These are phyloP conservation scores for Drosophila histrio DNA, from an alignment of 2,888 invertebrate genomes.

Conservation along the genomic window DNA sequence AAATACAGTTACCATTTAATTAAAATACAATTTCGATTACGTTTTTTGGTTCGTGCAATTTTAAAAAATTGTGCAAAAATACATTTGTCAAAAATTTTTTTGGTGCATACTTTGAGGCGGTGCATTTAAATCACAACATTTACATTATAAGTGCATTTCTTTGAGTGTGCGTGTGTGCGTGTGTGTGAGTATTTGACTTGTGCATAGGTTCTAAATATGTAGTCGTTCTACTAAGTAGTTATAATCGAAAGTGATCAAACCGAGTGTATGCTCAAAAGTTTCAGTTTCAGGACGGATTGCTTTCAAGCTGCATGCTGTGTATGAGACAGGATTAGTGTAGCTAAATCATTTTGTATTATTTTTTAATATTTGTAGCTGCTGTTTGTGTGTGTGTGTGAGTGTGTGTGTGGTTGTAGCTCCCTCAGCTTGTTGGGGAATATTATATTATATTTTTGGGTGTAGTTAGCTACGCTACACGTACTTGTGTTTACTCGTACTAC, in stretches of 20 bases:
- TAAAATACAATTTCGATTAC: conserved; percentile 58
- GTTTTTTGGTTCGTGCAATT: conserved; percentile 58
- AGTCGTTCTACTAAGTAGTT: conserved; percentile 35
- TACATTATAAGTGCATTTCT: conserved; percentile 73
- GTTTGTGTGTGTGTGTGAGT: not conserved
- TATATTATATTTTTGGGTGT: conserved; percentile 4
- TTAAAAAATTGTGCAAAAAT: conserved; percentile 75
- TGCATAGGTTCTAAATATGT: conserved; percentile 30
- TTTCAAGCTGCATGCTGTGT: conserved; percentile 67
- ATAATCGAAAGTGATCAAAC: conserved; percentile 39
- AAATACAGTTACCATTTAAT: conserved; percentile 45
- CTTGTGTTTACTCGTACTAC: conserved; percentile 39
- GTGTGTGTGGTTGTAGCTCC: not conserved
- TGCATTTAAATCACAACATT: conserved; percentile 78
- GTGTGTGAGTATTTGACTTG: conserved; percentile 2
- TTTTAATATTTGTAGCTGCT: not conserved
- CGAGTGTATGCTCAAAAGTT: conserved; percentile 67
- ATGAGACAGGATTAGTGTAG: conserved; percentile 45
- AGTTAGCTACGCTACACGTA: conserved; percentile 21
- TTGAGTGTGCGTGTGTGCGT: conserved; percentile 10
- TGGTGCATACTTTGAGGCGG: conserved; percentile 78
- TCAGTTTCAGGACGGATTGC: conserved; percentile 72
- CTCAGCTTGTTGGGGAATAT: not conserved
- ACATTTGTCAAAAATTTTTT: conserved; percentile 70
- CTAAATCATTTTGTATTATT: conserved; percentile 26